Base-by-base conservation (phyloP, 1,140 invertebrate genomes). In the Brachionus paranguensis region DNA sequence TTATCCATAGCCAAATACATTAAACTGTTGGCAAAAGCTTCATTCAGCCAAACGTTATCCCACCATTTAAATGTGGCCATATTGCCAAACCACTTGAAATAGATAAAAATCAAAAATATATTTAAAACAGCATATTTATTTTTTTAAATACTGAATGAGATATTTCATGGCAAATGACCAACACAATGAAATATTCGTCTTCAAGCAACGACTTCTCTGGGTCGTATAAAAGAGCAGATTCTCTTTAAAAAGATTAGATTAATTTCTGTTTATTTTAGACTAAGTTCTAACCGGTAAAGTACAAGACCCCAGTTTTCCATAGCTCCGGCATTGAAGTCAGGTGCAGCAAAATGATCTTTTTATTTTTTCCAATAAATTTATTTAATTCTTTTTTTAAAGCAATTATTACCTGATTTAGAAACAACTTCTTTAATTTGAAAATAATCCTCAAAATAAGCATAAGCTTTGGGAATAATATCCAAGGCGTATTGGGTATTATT, bases 241-340 rank as follows among this genome's bases (percentile, higher is more conserved):
- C 88, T 45, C 72, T 79, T 45, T 24, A 78, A 55, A 55, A 55
- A 27, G 60, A 5, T 14, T 10, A 17, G 27, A n/a, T 41, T 20
- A 45, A 76, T 33, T 37, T 33, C 17, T 3, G 17, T 29, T 47
- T 47, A 7, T 37, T 37, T 37, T 37, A 37, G 6, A 37, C 33
- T 37, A 37, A 37, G 4, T 37, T 27, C 17, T 1, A 8, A 74
- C 53, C 89, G 86, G 85, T 90, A 90, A 24, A 90, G 87, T 0
- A 90, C 87, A 33, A 90, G 85, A 81, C 89, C 90, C 89, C 90
- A 90, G 85, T 90, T 90, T 81, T 90, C 89, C 89, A 90, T 90
- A 10, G 88, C 90, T 10, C 89, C 90, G n/a, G 88, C 90, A 83
- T 88, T 88, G 85, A 90, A 90, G 84, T 89, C 89, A 27, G 89